Evolutionary conservation across 2,797 vertebrate species (phyloP), one percentile per base, ranked within the genome.

Genomic region (Onychomys leucogaster): DNA sequence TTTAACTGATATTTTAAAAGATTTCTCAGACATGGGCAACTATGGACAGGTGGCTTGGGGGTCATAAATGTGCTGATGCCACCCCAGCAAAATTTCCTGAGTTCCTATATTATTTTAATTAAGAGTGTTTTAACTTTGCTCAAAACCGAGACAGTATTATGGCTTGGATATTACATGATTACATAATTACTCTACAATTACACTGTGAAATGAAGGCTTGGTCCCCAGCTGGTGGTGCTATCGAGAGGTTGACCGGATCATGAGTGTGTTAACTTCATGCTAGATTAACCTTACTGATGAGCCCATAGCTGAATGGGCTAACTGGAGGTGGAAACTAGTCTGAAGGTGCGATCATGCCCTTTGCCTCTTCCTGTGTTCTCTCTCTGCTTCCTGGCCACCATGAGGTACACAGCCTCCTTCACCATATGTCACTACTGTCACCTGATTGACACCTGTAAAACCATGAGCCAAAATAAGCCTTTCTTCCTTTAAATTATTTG

Each of bases 1-100:
- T 96, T 88, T 87, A 83, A 89, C 19, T 55, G 59, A 37, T 14
- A 57, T 63, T 88, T 87, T 83, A 91, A 21, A 92, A 32, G 11
- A 77, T 65, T 92, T 77, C 55, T 25, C 21, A 95, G 86, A 87
- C 32, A 55, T 0, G 73, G 63, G 77, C 34, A 91, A 93, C 67
- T 73, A 92, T n/a, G 16, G 17, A 41, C 29, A n/a, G 17, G 34
- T 52, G 9, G 78, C 19, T 63, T 63, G 41, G 65, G 37, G 19
- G 41, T 91, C 59, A 23, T 86, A 80, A 55, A 76, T 65, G 57
- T 23, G 6, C n/a, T 12, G 14, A 11, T 29, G 10, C 3, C 75
- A 12, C 3, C 63, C 19, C 6, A 25, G 52, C 23, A 19, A 85
- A 67, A 80, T 69, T 67, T 46, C 63, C 17, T 57, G 34, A 90